Evolutionary conservation across 2,888 invertebrate species (phyloP).

Genomic region (Allolobophora icterica): DNA sequence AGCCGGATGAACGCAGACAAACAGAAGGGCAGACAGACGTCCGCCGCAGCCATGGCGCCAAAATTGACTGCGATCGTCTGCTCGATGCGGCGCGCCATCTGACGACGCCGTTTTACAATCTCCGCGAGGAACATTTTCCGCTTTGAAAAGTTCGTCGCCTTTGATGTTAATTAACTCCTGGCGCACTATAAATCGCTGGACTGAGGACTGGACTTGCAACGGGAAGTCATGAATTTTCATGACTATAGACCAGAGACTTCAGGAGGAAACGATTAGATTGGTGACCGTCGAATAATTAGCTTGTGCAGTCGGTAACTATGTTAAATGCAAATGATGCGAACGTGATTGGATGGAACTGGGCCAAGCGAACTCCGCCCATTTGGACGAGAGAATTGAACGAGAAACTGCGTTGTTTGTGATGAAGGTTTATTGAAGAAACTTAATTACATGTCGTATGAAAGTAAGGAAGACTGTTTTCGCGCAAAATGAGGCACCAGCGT

Average conservation of each 20-base stretch:
- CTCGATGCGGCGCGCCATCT: background rate
- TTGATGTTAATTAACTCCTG: slow-evolving; percentile 11
- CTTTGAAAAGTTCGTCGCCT: background rate
- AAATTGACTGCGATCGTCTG: background rate
- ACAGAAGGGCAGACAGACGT: background rate
- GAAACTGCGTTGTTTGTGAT: too few species aligned
- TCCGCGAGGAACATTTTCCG: background rate
- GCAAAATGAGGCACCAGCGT: too few species aligned
- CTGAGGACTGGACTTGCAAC: background rate
- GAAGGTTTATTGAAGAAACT: too few species aligned
- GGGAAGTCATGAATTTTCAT: background rate
- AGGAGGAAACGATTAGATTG: too few species aligned
- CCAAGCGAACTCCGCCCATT: too few species aligned
- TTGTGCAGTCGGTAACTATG: too few species aligned
- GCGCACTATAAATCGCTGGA: background rate
- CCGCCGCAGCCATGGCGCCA: background rate
- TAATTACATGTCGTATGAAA: too few species aligned
- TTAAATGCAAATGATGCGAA: too few species aligned
- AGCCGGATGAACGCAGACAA: background rate
- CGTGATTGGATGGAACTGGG: too few species aligned
- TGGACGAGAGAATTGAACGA: too few species aligned
- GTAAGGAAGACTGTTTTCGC: too few species aligned
- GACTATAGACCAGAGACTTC: background rate
- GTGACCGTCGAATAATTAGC: too few species aligned
- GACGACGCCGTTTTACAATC: background rate